These are phyloP conservation scores for Carcinoscorpius rotundicauda DNA, from an alignment of 1,140 invertebrate genomes.

Conservation along the genomic window DNA sequence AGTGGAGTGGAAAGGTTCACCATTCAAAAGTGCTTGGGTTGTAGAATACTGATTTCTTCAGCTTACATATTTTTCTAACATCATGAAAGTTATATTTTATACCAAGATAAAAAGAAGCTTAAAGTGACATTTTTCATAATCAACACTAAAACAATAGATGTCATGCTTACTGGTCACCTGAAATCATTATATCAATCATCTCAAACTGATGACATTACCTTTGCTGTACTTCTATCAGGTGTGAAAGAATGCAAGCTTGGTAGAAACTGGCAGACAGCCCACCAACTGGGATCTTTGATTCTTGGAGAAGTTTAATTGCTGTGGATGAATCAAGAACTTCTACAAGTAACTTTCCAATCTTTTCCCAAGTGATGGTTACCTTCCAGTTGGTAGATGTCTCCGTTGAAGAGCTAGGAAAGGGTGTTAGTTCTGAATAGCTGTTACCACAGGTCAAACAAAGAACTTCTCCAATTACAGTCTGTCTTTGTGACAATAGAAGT, in stretches of 20 bases:
- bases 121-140: too few species aligned
- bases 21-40: too few species aligned
- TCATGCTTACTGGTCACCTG: not conserved
- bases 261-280: conserved; percentile 17
- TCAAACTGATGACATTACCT: conserved; percentile 6
- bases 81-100: too few species aligned
- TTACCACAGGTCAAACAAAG: conserved; percentile 9
- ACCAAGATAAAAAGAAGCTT: too few species aligned
- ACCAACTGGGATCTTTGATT: conserved; percentile 15
- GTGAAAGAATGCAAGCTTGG: conserved; percentile 10
- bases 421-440: conserved; percentile 6
- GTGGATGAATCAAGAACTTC: conserved; percentile 10
- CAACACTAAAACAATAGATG: not conserved
- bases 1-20: too few species aligned
- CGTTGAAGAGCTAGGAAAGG: not conserved
- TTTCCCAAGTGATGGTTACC: conserved; percentile 12
- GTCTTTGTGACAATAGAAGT: conserved; percentile 7
- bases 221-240: conserved; percentile 15
- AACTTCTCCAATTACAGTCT: not conserved
- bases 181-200: too few species aligned
- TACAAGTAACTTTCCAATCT: conserved; percentile 11
- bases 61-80: too few species aligned
- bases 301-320: conserved; percentile 14
- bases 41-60: too few species aligned
- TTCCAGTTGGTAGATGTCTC: conserved; percentile 4